Evolutionary conservation across 2,113 vertebrate species (phyloP).

Genomic region (Chlamydotis undulata): DNA sequence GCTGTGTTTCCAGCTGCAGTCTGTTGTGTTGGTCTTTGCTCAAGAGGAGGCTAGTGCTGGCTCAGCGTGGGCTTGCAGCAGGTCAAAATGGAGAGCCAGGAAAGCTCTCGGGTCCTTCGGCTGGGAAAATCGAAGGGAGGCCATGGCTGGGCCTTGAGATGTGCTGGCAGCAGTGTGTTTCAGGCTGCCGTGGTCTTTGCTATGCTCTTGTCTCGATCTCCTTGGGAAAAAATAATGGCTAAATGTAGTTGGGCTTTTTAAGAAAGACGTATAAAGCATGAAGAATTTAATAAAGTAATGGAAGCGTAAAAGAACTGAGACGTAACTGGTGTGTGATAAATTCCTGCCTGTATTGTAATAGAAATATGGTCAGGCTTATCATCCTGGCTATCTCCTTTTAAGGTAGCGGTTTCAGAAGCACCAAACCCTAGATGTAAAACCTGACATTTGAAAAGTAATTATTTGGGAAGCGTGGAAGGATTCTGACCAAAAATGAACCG

Average conservation of each 20-base stretch:
- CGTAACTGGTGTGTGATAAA: not conserved
- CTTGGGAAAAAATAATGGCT: not conserved
- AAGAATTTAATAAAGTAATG: not conserved
- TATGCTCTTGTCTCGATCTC: not conserved
- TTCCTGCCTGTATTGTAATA: not conserved
- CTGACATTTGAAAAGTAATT: not conserved
- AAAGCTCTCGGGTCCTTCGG: not conserved
- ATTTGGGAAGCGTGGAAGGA: not conserved
- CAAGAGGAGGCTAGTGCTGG: not conserved
- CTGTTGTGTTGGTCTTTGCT: not conserved
- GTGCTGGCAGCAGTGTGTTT: fast-evolving
- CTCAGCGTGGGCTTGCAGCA: not conserved
- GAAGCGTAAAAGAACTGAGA: not conserved
- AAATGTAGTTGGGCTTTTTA: not conserved
- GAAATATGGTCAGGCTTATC: not conserved
- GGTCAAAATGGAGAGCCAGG: not conserved
- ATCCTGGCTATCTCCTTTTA: constrained; percentile 14
- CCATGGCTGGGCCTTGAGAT: fast-evolving
- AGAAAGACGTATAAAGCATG: fast-evolving
- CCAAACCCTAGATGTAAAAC: not conserved
- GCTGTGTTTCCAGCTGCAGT: not conserved
- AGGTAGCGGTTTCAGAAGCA: not conserved
- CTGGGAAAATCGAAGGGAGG: not conserved
- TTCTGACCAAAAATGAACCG: not conserved
- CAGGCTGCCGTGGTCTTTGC: not conserved